Evolutionary conservation across 2,113 vertebrate species (phyloP), one percentile per base, ranked within the genome.

Genomic region (Porphyrio hochstetteri): DNA sequence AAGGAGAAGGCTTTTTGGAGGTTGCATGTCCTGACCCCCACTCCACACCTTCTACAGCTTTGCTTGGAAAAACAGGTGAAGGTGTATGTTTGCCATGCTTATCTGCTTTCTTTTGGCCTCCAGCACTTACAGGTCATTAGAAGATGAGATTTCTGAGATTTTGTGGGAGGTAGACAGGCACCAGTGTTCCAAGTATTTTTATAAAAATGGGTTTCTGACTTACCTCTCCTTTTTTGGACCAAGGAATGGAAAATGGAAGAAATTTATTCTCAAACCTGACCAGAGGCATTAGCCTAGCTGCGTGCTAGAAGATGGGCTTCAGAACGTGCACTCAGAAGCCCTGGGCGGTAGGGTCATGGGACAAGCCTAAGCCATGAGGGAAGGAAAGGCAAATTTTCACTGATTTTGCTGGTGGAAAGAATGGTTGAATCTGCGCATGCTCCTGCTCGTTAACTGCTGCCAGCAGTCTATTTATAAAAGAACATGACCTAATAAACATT

Each of bases 101-200:
- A 90, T 90, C 17, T 75, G 31, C 42, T 92, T 92, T 70, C 24
- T 74, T 93, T 82, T 75, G 78, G 61, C 57, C 38, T 92, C 42
- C 44, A 55, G 67, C 69, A 70, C 67, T 85, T 76, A 53, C 11
- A 81, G n/a, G 31, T 55, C 28, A 65, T 69, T 86, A 83, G 18
- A 16, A 93, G 20, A 78, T 86, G 35, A 74, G 33, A 82, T 79
- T 90, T 87, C 44, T 1, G 6, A 86, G 69, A 92, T 81, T 90
- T 60, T 5, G 1, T 55, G 65, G 80, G 72, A 95, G 72, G 83
- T 38, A 91, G 71, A 93, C 82, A 96, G 93, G 96, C 86, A 96
- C 90, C 88, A 94, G 76, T 79, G 95, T 96, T 95, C 86, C 50
- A 74, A 86, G 20, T 63, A 33, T 71, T 75, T 76, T 82, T 82